Base-by-base conservation (phyloP, 2,797 vertebrate genomes). In the Odontamblyopus lacepedii region DNA sequence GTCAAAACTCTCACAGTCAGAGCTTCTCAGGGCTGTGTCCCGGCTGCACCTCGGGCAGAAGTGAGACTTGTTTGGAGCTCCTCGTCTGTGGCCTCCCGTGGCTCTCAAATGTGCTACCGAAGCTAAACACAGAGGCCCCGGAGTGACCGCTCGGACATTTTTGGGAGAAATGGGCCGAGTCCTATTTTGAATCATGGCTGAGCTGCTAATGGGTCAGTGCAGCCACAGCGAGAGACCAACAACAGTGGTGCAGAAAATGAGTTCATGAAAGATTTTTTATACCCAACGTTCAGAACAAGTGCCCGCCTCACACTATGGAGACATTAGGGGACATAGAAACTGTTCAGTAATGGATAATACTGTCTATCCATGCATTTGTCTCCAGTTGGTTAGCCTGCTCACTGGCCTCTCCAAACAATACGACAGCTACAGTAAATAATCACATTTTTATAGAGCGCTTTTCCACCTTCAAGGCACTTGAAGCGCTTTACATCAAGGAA, bases 21-120 rank as follows among this genome's bases (percentile, higher is more conserved):
- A 84, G 81, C 75, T n/a, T 27, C 85, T 76, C 73, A 82, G 84
- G 83, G 82, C 79, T 67, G 23, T 53, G 77, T 81, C 51, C 18
- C 9, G 51, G 51, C 51, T 23, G 51, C 53, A 55, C 53, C 19
- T 23, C 53, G 0, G 72, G 74, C 69, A 53, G 70, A 77, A 63
- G 12, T 19, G 32, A 68, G 63, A 75, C 66, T 55, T 55, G 53
- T 8, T 55, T n/a, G 19, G 53, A 55, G 76, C 56, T 61, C 6
- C 83, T 78, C 70, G 68, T 68, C 59, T 4, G 71, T 78, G 63
- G n/a, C 1, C 67, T 75, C 71, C 44, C 51, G 56, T 19, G 13
- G 16, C 64, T 68, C 63, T 27, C 70, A 65, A 81, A 86, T 73
- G 77, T 53, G 70, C 71, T 71, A 61, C 62, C 79, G 19, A 27